Percentiles rank a stretch among this genome's conserved stretches.
These are phyloP conservation scores for Rousettus madagascariensis DNA, from an alignment of 2,797 vertebrate species.

Conservation along the genomic window DNA sequence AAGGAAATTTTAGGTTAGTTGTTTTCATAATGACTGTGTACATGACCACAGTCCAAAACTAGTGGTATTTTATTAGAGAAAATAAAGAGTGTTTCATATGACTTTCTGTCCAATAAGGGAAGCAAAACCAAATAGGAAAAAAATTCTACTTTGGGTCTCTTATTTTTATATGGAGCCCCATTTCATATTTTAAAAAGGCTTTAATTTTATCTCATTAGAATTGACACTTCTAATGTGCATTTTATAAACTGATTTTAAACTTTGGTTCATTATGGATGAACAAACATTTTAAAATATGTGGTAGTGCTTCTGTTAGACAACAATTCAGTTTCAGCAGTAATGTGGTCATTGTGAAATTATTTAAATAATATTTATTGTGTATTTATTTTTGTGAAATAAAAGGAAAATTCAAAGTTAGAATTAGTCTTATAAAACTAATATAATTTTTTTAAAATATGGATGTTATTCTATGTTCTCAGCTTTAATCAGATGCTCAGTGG, in stretches of 20 bases:
- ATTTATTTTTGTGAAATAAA: background rate
- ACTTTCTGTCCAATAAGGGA: background rate
- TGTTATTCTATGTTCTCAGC: background rate
- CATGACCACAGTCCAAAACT: background rate
- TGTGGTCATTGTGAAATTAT: background rate
- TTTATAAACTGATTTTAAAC: background rate
- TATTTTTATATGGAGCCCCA: background rate
- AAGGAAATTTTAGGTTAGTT: slow-evolving; percentile 43
- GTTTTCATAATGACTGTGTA: slow-evolving; percentile 17
- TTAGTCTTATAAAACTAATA: background rate
- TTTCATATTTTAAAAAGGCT: slow-evolving; percentile 4
- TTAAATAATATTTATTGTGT: background rate
- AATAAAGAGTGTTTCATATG: background rate
- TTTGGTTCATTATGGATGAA: background rate
- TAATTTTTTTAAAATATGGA: background rate
- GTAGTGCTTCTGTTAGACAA: background rate
- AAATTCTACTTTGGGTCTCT: background rate
- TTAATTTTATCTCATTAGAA: slow-evolving; percentile 29
- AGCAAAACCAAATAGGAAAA: background rate
- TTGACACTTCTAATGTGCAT: background rate
- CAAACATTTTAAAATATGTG: background rate
- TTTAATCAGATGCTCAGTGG: background rate
- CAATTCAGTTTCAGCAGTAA: background rate
- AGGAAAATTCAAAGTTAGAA: background rate
- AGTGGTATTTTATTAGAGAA: slow-evolving; percentile 13